These are phyloP conservation scores for Stichodactyla mertensii DNA, from an alignment of 64 coral and sea anemone species.

Conservation along the genomic window DNA sequence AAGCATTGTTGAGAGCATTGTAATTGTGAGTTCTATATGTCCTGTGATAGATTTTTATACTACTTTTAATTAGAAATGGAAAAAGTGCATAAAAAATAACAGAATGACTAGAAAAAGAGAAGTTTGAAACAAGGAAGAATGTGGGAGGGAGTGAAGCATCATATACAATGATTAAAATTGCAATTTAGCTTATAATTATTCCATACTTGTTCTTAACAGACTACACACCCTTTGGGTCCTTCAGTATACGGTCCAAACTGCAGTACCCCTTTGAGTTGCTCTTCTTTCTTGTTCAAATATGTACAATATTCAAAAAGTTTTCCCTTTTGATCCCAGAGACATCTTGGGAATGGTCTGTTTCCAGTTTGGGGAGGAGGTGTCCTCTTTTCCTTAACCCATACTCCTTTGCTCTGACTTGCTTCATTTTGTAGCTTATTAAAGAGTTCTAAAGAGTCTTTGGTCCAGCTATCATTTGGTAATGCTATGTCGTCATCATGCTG, in stretches of 20 bases:
- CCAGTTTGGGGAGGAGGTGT: neutral
- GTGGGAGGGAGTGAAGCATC: too few species aligned
- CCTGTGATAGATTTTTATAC: too few species aligned
- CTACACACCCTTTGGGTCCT: slow-evolving; percentile 63
- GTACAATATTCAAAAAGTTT: slow-evolving; percentile 86
- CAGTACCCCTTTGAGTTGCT: slow-evolving; percentile 62
- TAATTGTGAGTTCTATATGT: too few species aligned
- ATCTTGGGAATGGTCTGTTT: slow-evolving; percentile 57
- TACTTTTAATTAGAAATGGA: neutral
- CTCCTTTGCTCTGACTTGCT: slow-evolving; percentile 34
- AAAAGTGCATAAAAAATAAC: neutral
- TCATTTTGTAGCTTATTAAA: slow-evolving; percentile 48
- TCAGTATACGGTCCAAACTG: slow-evolving; percentile 87
- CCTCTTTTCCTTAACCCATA: slow-evolving; percentile 40
- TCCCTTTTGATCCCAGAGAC: slow-evolving; percentile 37
- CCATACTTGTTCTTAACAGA: neutral
- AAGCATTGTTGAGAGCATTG: too few species aligned
- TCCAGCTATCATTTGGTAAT: slow-evolving; percentile 59
- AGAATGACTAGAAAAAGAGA: neutral
- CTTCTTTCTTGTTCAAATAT: slow-evolving; percentile 55
- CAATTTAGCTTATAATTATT: too few species aligned
- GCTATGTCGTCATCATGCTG: neutral
- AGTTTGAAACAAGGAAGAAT: too few species aligned
- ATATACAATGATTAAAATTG: too few species aligned
- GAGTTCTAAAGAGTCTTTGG: slow-evolving; percentile 37